Evolutionary conservation across 2,113 vertebrate genomes (phyloP), one percentile per base, ranked within the genome.

Genomic region (Sceloporus undulatus): DNA sequence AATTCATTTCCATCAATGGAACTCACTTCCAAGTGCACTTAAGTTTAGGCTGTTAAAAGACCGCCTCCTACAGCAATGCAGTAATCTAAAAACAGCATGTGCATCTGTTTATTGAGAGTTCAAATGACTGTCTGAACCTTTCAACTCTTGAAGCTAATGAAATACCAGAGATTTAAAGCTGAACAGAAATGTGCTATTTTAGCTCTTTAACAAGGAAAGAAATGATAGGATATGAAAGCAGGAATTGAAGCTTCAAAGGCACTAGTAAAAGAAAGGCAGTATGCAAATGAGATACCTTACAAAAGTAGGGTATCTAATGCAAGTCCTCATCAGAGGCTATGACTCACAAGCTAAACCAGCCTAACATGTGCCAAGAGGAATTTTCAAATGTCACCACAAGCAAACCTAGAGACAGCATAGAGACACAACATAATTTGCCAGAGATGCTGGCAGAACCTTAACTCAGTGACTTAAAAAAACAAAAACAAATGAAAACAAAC

Each of bases 331-430:
- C 48, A 54, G 54, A 81, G 56, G 38, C 42, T 62, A 87, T 87
- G 86, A 87, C 70, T 87, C 86, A 87, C 6, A 87, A 75, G 54
- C 70, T 82, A 87, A 87, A 87, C 25, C 52, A 87, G 86, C 38
- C 40, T 42, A 81, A 62, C 52, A 82, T 82, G 70, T 42, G 78
- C 78, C 52, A 80, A 29, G 66, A 87, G 18, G 25, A 82, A 82
- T 82, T 21, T 65, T 82, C 54, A 74, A 75, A 73, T 87, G 79
- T 65, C 79, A 87, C 38, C 18, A 75, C 34, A 23, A 87, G 54
- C 25, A 74, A 87, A 65, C 38, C 38, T 82, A 27, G 38, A 7
- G 5, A 62, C 40, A 85, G 27, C 52, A 62, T 14, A 75, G 19
- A 56, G 7, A 62, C 52, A 34, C 11, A n/a, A 25, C 54, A 74